phyloP scores from a whole-genome alignment of 1,140 invertebrate genomes.

The Metopolophium dirhodum region DNA sequence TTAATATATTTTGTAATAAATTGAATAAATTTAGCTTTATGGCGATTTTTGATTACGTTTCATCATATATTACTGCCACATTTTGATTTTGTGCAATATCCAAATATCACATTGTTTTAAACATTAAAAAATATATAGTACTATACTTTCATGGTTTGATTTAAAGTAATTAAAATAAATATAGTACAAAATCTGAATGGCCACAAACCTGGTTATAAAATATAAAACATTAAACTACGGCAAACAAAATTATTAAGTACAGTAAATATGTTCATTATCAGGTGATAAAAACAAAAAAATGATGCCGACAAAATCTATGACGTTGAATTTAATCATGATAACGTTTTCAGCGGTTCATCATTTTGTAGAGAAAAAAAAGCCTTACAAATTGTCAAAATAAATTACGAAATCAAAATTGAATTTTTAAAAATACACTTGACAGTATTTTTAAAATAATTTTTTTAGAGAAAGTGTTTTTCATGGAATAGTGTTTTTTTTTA shows the following conservation, averaged over 20 bases:
- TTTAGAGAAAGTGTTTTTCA: neutral
- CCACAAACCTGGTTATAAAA: neutral
- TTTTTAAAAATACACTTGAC: neutral
- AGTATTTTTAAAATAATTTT: neutral
- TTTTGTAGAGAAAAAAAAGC: neutral
- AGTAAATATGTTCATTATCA: neutral
- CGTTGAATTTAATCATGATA: too few species aligned
- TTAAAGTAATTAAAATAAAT: neutral
- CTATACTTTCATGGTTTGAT: neutral
- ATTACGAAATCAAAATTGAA: neutral
- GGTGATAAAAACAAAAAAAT: too few species aligned
- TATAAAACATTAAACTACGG: neutral
- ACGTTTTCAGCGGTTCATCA: too few species aligned
- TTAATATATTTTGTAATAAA: neutral
- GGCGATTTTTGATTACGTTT: neutral
- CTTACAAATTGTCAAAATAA: neutral
- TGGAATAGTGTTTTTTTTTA: neutral
- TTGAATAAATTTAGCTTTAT: neutral
- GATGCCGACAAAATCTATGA: neutral
- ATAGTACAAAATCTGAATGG: neutral
- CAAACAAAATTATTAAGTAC: neutral
- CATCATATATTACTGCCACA: neutral
- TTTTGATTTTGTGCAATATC: neutral
- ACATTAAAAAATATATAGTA: neutral
- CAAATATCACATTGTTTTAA: too few species aligned